These are phyloP conservation scores for Tachuris rubrigastra DNA, from an alignment of 2,113 vertebrate genomes.

Conservation along the genomic window DNA sequence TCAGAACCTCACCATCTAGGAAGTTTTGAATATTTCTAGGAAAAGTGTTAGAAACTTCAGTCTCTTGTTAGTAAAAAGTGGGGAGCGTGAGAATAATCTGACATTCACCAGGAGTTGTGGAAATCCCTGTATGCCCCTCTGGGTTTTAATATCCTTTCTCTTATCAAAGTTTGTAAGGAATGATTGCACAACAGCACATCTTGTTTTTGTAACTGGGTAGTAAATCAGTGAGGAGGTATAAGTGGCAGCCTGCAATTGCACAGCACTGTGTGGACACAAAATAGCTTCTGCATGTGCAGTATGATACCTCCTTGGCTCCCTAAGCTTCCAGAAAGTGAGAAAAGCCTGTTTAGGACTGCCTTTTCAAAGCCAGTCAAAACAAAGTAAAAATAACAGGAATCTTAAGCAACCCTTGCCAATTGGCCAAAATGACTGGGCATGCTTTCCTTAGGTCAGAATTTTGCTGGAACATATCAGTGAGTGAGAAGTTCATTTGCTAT, in stretches of 20 bases:
- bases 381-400: slow-evolving; percentile 43
- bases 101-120: background rate
- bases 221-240: background rate
- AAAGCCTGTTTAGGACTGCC: slow-evolving; percentile 5
- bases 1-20: background rate
- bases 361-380: slow-evolving; percentile 57
- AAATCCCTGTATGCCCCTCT: background rate
- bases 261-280: background rate
- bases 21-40: background rate
- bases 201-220: background rate
- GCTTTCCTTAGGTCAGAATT: slow-evolving; percentile 18
- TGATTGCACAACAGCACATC: background rate
- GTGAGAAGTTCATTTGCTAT: slow-evolving; percentile 6
- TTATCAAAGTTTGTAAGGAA: background rate
- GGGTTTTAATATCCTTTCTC: background rate
- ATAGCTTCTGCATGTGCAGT: background rate
- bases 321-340: background rate
- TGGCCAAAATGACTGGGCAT: background rate
- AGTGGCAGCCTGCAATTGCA: background rate
- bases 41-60: background rate
- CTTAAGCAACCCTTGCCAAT: slow-evolving; percentile 6
- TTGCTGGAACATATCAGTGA: background rate
- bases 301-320: background rate
- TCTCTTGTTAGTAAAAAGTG: background rate
- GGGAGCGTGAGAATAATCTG: background rate